These are phyloP conservation scores for Pseudonaja textilis DNA, from an alignment of 2,113 vertebrate genomes.

Conservation along the genomic window DNA sequence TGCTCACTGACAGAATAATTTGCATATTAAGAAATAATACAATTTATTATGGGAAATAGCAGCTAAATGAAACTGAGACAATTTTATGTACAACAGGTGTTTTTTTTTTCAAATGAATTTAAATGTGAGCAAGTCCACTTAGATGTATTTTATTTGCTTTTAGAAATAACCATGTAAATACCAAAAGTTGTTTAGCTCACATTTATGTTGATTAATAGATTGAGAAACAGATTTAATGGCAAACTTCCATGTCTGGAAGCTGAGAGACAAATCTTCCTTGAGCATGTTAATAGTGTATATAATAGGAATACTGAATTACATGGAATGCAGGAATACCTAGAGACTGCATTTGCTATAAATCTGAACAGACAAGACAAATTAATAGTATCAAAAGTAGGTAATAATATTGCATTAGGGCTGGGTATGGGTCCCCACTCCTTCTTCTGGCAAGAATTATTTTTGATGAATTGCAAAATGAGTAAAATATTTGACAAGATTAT, in stretches of 20 bases:
- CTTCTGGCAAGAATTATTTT: background rate
- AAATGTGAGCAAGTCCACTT: conserved; percentile 15
- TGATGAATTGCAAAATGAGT: background rate
- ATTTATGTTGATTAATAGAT: background rate
- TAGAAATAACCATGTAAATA: background rate
- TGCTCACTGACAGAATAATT: background rate
- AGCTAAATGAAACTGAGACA: conserved; percentile 9
- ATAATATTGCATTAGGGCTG: background rate
- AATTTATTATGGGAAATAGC: conserved; percentile 48
- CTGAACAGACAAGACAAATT: conserved; percentile 16
- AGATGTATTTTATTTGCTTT: background rate
- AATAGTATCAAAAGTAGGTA: background rate
- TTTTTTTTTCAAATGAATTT: background rate
- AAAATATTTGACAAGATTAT: background rate
- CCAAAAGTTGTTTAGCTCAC: background rate
- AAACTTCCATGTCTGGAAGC: background rate
- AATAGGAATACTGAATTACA: conserved; percentile 14
- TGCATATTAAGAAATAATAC: conserved; percentile 13
- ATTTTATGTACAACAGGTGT: background rate
- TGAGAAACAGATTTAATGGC: conserved; percentile 16
- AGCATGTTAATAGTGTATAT: conserved; percentile 1
- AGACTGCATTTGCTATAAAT: conserved; percentile 20
- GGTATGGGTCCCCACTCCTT: background rate
- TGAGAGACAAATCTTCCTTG: background rate
- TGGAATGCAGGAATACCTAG: background rate